A percentile compares a stretch with the other conserved stretches of the same genome.
Evolutionary conservation across 2,797 vertebrate genomes (phyloP).

Genomic region (Rhynchonycteris naso): DNA sequence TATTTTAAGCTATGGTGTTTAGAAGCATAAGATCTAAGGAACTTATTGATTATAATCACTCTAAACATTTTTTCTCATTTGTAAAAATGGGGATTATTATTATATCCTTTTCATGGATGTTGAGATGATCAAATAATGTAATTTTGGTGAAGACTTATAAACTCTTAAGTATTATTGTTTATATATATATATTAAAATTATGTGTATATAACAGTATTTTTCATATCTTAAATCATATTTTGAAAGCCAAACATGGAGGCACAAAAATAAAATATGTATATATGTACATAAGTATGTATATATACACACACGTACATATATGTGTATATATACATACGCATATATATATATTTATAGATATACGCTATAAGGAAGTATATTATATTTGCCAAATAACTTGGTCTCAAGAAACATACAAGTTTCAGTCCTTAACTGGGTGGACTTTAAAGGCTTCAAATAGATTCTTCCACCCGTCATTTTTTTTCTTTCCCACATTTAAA

Average conservation of each 20-base stretch:
- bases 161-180: conserved; percentile 13
- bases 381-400: conserved; percentile 77
- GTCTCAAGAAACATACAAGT: conserved; percentile 18
- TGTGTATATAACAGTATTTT: background rate
- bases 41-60: background rate
- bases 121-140: conserved; percentile 43
- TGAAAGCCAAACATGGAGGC: conserved; percentile 72
- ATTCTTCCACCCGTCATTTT: background rate
- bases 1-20: background rate
- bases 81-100: conserved; percentile 57
- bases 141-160: conserved; percentile 52
- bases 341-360: background rate
- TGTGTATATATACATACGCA: background rate
- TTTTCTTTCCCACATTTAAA: conserved; percentile 22
- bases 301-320: fast-evolving
- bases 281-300: no score
- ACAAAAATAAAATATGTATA: background rate
- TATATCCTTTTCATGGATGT: background rate
- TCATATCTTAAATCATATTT: conserved; percentile 43
- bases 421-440: background rate
- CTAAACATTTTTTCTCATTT: conserved; percentile 9
- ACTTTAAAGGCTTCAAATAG: conserved; percentile 16
- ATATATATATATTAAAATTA: background rate
- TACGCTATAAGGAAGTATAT: conserved; percentile 23
- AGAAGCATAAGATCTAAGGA: background rate